Percentiles rank a stretch among this genome's conserved stretches.
These are phyloP conservation scores for Chinchilla lanigera DNA, from an alignment of 2,113 vertebrate genomes.

Conservation along the genomic window DNA sequence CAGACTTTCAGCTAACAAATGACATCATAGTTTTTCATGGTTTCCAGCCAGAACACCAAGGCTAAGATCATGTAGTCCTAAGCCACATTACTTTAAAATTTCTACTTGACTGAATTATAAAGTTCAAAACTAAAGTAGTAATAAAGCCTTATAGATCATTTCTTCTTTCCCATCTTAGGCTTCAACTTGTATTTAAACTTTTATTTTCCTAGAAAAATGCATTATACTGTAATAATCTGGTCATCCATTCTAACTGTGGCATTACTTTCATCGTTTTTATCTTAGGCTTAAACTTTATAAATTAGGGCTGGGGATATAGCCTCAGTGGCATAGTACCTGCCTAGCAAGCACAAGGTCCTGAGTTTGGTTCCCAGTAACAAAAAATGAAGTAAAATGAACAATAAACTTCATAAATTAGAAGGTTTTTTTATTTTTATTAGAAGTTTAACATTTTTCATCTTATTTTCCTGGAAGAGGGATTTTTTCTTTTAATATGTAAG, in stretches of 20 bases:
- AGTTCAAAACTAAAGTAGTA: constrained; percentile 11
- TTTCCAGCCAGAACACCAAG: not conserved
- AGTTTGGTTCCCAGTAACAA: too few relatives aligned
- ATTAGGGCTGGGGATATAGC: not conserved
- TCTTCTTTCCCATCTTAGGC: not conserved
- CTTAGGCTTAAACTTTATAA: not conserved
- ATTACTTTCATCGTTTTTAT: not conserved
- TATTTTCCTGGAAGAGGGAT: not conserved
- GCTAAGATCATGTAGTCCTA: not conserved
- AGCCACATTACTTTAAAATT: constrained; percentile 19
- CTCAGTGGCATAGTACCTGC: too few relatives aligned
- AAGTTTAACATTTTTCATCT: not conserved
- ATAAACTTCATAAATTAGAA: not conserved
- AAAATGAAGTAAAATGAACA: too few relatives aligned
- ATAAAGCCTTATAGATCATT: constrained; percentile 22
- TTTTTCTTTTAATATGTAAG: not conserved
- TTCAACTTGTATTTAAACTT: constrained; percentile 40
- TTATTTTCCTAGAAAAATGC: not conserved
- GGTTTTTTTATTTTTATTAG: not conserved
- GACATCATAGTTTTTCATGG: not conserved
- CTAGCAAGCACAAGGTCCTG: too few relatives aligned
- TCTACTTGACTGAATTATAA: not conserved
- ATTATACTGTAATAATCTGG: not conserved
- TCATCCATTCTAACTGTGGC: not conserved
- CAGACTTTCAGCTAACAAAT: not conserved